Conservation (phyloP, 1,140 invertebrate species). For the Odontomachus brunneus region DNA sequence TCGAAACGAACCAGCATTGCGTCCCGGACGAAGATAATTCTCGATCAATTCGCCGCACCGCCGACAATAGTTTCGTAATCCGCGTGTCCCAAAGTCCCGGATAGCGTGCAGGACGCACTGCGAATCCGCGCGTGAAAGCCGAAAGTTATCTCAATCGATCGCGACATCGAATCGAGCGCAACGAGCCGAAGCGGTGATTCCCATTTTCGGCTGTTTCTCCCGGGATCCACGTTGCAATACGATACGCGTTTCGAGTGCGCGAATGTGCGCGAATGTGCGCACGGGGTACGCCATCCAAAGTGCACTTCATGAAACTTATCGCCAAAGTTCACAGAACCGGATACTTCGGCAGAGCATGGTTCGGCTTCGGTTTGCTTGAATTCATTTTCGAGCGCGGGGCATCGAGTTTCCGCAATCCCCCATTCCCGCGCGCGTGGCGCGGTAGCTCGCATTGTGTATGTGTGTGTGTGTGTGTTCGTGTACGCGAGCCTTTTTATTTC, state of each 20-base stretch:
- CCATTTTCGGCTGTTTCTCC: conserved; percentile 43
- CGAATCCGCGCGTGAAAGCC: conserved; percentile 55
- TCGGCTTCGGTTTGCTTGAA: conserved; percentile 73
- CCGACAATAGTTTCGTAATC: conserved; percentile 29
- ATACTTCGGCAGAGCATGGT: conserved; percentile 52
- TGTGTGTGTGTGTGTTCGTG: background rate
- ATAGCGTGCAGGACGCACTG: too few species aligned
- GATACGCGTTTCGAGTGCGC: conserved; percentile 44
- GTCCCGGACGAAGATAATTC: conserved; percentile 2
- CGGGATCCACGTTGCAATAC: conserved; percentile 35
- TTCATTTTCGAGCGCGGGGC: conserved; percentile 72
- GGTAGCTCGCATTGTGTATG: conserved; percentile 43
- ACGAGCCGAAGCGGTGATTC: conserved; percentile 48
- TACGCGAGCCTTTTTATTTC: conserved; percentile 35
- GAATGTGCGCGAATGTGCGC: conserved; percentile 31
- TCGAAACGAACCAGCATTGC: conserved; percentile 9
- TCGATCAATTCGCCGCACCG: conserved; percentile 38
- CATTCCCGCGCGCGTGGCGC: conserved; percentile 28
- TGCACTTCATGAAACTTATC: conserved; percentile 75
- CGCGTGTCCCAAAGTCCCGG: conserved; percentile 27
- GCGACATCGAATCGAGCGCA: conserved; percentile 49
- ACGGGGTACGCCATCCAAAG: conserved; percentile 23
- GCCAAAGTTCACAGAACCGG: conserved; percentile 73
- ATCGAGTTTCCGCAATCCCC: conserved; percentile 66
- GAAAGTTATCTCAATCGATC: conserved; percentile 59